A percentile compares a stretch with the other conserved stretches of the same genome.
Evolutionary conservation across 2,888 invertebrate genomes (phyloP).

Genomic region (Heteromyza rotundicornis): DNA sequence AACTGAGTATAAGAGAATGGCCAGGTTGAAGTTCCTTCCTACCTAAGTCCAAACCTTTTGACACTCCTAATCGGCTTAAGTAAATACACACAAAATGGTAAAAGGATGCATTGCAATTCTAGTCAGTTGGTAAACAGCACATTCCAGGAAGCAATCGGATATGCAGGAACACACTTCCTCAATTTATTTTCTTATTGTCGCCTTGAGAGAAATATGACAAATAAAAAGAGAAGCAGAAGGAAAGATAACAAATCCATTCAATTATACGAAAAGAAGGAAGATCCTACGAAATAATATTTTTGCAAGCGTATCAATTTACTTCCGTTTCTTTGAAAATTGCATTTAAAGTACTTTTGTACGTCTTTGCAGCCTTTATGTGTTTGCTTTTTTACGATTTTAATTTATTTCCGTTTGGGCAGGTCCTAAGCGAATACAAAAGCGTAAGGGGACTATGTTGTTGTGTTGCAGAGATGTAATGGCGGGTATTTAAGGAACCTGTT

Average conservation of each 20-base stretch:
- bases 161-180: background rate
- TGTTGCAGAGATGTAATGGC: background rate
- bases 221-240: too few species aligned
- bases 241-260: background rate
- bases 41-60: background rate
- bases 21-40: too few species aligned
- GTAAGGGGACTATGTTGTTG: background rate
- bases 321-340: background rate
- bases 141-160: background rate
- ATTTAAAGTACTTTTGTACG: too few species aligned
- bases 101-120: background rate
- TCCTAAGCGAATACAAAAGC: too few species aligned
- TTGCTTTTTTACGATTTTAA: background rate
- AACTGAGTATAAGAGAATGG: background rate
- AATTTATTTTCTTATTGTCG: constrained; percentile 2
- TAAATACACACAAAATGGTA: background rate
- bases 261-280: background rate
- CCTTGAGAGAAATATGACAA: too few species aligned
- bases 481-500: background rate
- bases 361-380: too few species aligned
- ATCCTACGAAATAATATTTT: background rate
- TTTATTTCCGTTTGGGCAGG: background rate
- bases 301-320: constrained; percentile 4
- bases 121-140: background rate
- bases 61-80: background rate